Conservation (phyloP, 1,140 invertebrate species). For the Drosophila gunungcola region DNA sequence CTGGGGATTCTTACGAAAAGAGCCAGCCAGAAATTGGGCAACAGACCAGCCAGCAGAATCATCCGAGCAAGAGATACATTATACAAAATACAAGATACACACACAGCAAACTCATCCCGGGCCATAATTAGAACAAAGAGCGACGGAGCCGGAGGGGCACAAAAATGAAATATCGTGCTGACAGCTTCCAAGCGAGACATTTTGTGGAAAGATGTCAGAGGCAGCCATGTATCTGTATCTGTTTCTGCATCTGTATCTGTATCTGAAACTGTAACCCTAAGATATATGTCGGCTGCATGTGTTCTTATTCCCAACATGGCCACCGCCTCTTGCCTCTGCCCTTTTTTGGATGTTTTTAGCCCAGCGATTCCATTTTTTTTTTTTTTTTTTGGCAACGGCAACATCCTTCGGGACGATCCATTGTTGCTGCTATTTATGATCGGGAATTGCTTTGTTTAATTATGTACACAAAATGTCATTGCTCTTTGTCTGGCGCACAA, state of each 20-base stretch:
- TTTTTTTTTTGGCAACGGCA: constrained; percentile 31
- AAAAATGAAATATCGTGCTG: constrained; percentile 57
- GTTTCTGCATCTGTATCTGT: constrained; percentile 13
- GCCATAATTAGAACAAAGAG: constrained; percentile 76
- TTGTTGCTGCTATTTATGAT: constrained; percentile 54
- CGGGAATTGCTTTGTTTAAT: constrained; percentile 37
- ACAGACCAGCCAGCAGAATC: constrained; percentile 32
- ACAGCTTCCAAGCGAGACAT: constrained; percentile 69
- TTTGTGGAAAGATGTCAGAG: constrained; percentile 62
- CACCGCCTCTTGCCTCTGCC: constrained; percentile 29
- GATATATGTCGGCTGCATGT: constrained; percentile 46
- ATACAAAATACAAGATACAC: constrained; percentile 27
- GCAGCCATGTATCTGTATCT: constrained; percentile 22
- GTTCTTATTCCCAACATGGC: constrained; percentile 56
- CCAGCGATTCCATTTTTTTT: constrained; percentile 23
- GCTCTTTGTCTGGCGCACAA: constrained; percentile 24
- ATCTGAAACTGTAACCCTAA: constrained; percentile 28
- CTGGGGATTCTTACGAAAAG: constrained; percentile 61
- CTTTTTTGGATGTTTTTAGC: constrained; percentile 24
- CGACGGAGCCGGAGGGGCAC: constrained; percentile 20
- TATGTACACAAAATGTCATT: constrained; percentile 51
- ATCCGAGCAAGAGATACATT: constrained; percentile 29
- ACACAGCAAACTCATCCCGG: constrained; percentile 24
- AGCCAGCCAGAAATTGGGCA: constrained; percentile 51
- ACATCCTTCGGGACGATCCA: constrained; percentile 9